Base-by-base conservation (phyloP, 2,113 vertebrate genomes). In the Gallinago media region DNA sequence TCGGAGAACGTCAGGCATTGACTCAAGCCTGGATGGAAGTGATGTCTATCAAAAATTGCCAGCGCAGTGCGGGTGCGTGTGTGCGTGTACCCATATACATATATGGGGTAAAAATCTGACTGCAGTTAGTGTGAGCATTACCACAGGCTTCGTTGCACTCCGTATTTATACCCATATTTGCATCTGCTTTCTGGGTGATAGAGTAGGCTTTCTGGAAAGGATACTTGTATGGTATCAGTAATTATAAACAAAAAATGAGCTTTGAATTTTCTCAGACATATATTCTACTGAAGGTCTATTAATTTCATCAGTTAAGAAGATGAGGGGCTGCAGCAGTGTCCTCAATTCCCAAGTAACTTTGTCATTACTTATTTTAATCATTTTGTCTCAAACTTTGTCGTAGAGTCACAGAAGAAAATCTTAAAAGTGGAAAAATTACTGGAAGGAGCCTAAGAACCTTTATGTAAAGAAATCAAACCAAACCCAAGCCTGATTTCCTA, bases 341-440 rank as follows among this genome's bases (percentile, higher is more conserved):
- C 61, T 86, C 58, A 72, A 31, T 81, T 91, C 79, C 22, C 25
- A 25, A 83, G 49, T 87, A 86, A 81, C 83, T 93, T 88, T 68
- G 62, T 81, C 68, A 52, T 88, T 61, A 47, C n/a, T 72, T 81
- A 16, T 21, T 83, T 59, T 31, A 40, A 70, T 73, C 1, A 7
- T 79, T 90, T 89, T 83, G 67, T 91, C 72, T 87, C 31, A 79
- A 71, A 94, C 85, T 96, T 96, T 82, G 40, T 92, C 74, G 82
- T 95, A 22, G 79, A 86, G 89, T 96, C 82, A 74, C 78, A 89
- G 88, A 85, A 66, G 78, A 62, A 88, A 88, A 95, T 77, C 4
- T 26, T 44, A 8, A 6, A 73, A 67, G 38, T 65, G 71, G 93
- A 70, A 62, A 42, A 92, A 15, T 15, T 92, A 50, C 63, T 76